Percentiles rank a stretch among this genome's conserved stretches.
phyloP scores from a whole-genome alignment of 2,113 vertebrate species.

The Cinclus cinclus region DNA sequence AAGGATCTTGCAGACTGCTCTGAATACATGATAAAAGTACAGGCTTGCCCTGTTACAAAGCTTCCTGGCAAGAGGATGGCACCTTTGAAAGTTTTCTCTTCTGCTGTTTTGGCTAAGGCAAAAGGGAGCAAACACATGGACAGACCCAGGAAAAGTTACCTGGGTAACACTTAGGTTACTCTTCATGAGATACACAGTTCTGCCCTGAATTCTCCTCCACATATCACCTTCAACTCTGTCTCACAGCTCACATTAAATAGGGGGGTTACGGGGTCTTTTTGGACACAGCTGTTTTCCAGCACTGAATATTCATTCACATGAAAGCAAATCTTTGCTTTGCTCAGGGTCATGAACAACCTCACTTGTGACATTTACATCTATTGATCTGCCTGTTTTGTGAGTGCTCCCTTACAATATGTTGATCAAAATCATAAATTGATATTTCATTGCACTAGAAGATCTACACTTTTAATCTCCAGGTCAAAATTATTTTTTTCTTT shows the following conservation, averaged over 20 bases:
- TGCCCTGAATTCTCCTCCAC: neutral
- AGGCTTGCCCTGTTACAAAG: neutral
- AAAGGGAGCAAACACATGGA: neutral
- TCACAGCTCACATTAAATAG: neutral
- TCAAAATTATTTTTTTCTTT: accelerated
- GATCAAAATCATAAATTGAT: neutral
- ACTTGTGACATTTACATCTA: neutral
- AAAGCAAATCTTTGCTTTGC: neutral
- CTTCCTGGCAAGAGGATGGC: neutral
- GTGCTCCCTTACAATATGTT: neutral
- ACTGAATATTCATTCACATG: neutral
- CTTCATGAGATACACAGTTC: neutral
- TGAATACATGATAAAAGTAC: neutral
- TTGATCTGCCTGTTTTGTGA: neutral
- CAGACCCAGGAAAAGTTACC: neutral
- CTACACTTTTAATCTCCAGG: neutral
- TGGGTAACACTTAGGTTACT: neutral
- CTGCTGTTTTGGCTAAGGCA: neutral
- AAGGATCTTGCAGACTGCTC: neutral
- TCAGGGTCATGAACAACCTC: neutral
- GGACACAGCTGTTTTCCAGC: neutral
- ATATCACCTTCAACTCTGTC: neutral
- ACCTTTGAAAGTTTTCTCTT: neutral
- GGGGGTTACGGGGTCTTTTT: neutral
- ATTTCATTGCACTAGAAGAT: neutral